Evolutionary conservation across 2,888 invertebrate species (phyloP).

Genomic region (Euspilapteryx auroguttella): DNA sequence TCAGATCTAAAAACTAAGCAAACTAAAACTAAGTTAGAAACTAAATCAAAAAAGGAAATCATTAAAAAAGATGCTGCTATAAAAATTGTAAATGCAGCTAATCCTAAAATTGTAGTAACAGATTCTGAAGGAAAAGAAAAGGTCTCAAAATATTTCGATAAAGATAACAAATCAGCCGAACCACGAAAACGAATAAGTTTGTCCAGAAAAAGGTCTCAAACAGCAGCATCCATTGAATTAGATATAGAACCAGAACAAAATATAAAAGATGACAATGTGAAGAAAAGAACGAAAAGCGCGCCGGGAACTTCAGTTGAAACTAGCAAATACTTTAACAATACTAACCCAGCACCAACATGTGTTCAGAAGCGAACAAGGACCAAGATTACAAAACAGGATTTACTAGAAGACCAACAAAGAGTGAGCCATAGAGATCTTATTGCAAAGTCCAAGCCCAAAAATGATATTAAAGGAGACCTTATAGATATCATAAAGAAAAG

Average conservation of each 20-base stretch:
- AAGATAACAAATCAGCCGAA: not conserved
- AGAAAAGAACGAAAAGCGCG: slow-evolving; percentile 30
- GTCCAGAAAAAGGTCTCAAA: slow-evolving; percentile 5
- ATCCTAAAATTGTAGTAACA: not conserved
- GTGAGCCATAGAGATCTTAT: slow-evolving; percentile 37
- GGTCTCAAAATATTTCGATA: slow-evolving; percentile 6
- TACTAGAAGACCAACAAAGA: slow-evolving; percentile 24
- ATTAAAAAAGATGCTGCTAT: not conserved
- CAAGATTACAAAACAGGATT: slow-evolving; percentile 10
- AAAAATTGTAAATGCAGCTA: not conserved
- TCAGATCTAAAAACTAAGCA: too few species aligned
- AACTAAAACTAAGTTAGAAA: not conserved
- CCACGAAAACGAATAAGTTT: slow-evolving; percentile 1
- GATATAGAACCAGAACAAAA: not conserved
- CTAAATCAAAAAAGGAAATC: not conserved
- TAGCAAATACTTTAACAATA: slow-evolving; percentile 32
- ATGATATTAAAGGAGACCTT: slow-evolving; percentile 49
- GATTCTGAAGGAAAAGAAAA: not conserved
- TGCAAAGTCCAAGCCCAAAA: slow-evolving; percentile 18
- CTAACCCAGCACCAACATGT: slow-evolving; percentile 9
- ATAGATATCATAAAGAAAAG: slow-evolving; percentile 52
- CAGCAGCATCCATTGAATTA: not conserved
- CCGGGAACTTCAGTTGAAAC: slow-evolving; percentile 18
- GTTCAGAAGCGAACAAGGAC: slow-evolving; percentile 16
- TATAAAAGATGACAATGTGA: slow-evolving; percentile 5